phyloP scores from a whole-genome alignment of 35 echinoderm and acorn worm genomes.

The Apostichopus japonicus region DNA sequence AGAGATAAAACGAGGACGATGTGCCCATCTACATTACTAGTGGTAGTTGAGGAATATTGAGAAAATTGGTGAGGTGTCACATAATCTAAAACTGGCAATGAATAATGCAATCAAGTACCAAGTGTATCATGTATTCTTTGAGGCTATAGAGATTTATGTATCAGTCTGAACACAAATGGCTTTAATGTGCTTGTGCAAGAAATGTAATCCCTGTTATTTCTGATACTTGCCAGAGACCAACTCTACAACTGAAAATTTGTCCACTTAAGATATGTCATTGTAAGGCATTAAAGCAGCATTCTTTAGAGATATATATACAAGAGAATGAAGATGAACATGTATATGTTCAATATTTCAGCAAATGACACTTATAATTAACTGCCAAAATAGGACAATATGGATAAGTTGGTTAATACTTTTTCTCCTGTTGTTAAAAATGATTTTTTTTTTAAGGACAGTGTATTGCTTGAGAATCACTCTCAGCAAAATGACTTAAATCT shows the following conservation, averaged over 20 bases:
- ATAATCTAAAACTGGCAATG: background rate
- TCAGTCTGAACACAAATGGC: background rate
- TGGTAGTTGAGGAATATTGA: background rate
- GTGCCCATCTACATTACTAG: background rate
- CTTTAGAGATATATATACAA: too few relatives aligned
- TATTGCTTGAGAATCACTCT: too few relatives aligned
- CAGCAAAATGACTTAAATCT: too few relatives aligned
- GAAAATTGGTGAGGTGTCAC: constrained; percentile 6
- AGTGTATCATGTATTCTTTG: background rate
- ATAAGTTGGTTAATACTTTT: too few relatives aligned
- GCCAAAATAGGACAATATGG: too few relatives aligned
- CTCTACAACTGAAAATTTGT: background rate
- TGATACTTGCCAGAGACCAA: constrained; percentile 9
- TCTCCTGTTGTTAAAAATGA: too few relatives aligned
- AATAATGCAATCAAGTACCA: background rate
- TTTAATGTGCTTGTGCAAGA: background rate
- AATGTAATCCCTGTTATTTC: background rate
- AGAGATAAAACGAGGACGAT: background rate
- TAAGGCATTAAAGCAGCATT: too few relatives aligned
- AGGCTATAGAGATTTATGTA: background rate
- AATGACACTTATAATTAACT: too few relatives aligned
- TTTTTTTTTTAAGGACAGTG: too few relatives aligned
- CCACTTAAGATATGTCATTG: too few relatives aligned
- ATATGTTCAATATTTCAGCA: too few relatives aligned
- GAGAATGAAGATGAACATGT: too few relatives aligned